Conservation (phyloP, 2,113 vertebrate species). For the Festucalex cinctus region DNA sequence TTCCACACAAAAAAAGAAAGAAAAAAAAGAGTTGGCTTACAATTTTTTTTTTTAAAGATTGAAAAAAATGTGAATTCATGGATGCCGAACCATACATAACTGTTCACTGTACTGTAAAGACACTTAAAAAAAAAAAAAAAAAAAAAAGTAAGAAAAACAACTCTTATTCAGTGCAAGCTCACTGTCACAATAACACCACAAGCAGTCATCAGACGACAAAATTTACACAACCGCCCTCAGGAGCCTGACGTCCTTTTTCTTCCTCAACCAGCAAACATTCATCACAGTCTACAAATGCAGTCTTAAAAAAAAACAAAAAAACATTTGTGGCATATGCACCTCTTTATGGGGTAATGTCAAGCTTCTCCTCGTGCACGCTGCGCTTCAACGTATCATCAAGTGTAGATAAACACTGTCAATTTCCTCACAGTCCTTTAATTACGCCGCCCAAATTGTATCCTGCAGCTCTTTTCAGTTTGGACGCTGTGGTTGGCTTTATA, state of each 20-base stretch:
- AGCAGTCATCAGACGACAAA: too few relatives aligned
- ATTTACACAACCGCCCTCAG: slow-evolving; percentile 8
- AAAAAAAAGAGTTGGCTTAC: too few relatives aligned
- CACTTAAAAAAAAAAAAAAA: too few relatives aligned
- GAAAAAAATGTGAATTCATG: too few relatives aligned
- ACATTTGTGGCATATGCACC: slow-evolving; percentile 23
- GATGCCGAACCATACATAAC: too few relatives aligned
- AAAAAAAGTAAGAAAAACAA: too few relatives aligned
- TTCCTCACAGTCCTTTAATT: slow-evolving; percentile 44
- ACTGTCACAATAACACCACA: too few relatives aligned
- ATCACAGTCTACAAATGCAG: slow-evolving; percentile 46
- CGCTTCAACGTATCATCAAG: slow-evolving; percentile 20
- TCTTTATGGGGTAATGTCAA: not conserved
- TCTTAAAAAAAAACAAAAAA: slow-evolving; percentile 15
- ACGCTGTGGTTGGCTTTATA: slow-evolving; percentile 19
- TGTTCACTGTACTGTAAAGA: too few relatives aligned
- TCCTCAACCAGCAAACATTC: slow-evolving; percentile 40
- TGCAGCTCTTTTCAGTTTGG: not conserved
- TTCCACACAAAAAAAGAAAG: too few relatives aligned
- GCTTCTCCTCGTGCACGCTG: slow-evolving; percentile 16
- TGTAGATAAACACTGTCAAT: slow-evolving; percentile 42
- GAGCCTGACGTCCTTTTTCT: slow-evolving; percentile 33
- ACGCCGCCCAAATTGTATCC: slow-evolving; percentile 38
- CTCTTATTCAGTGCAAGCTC: too few relatives aligned
- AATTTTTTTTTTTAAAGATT: too few relatives aligned